Conservation (phyloP, 2,797 vertebrate genomes). For the Lagorchestes hirsutus region DNA sequence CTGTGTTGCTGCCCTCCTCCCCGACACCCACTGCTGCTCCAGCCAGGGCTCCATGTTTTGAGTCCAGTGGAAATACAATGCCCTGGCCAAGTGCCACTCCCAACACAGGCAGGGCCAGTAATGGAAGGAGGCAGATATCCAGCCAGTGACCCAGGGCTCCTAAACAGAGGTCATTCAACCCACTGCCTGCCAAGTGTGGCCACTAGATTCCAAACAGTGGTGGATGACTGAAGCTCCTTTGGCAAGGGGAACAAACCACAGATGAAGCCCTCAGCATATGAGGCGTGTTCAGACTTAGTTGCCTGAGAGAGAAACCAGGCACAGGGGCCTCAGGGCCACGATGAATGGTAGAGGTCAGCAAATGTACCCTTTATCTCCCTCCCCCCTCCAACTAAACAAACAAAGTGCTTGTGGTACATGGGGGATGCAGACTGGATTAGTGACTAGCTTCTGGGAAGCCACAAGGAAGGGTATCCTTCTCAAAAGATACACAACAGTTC, state of each 20-base stretch:
- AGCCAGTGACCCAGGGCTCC: constrained; percentile 71
- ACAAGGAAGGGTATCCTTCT: constrained; percentile 81
- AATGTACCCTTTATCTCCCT: constrained; percentile 72
- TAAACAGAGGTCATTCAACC: constrained; percentile 80
- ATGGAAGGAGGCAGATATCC: constrained; percentile 73
- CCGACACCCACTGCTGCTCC: constrained; percentile 56
- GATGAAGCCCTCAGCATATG: constrained; percentile 75
- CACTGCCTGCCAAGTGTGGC: constrained; percentile 75
- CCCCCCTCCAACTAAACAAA: constrained; percentile 44
- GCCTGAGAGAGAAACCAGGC: constrained; percentile 71
- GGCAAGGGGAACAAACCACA: constrained; percentile 74
- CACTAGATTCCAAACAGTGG: constrained; percentile 76
- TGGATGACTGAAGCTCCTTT: constrained; percentile 78
- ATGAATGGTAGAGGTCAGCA: constrained; percentile 64
- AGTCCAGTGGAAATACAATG: constrained; percentile 78
- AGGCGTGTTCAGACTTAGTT: constrained; percentile 75
- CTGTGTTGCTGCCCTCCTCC: constrained; percentile 38
- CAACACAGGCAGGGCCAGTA: constrained; percentile 79
- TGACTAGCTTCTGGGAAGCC: constrained; percentile 83
- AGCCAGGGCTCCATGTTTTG: constrained; percentile 74
- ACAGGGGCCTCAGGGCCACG: constrained; percentile 69
- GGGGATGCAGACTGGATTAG: constrained; percentile 66
- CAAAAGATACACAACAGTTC: constrained; percentile 73
- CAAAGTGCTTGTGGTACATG: constrained; percentile 79
- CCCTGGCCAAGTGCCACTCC: constrained; percentile 79